Conservation (phyloP, 1,140 invertebrate species). For the Spodoptera litura region DNA sequence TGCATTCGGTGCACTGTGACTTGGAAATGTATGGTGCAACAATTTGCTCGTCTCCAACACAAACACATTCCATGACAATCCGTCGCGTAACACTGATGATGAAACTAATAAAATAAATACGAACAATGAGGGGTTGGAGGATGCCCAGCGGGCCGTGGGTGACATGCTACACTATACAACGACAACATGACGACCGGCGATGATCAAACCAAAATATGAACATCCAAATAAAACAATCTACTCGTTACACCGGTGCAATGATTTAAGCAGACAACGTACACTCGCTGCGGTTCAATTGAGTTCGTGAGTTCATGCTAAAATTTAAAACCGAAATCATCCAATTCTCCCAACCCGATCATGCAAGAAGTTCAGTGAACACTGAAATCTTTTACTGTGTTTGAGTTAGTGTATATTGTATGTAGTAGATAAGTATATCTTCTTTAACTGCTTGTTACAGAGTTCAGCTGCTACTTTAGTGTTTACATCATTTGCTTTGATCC, state of each 20-base stretch:
- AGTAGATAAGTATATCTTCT: too few species aligned
- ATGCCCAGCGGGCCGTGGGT: slow-evolving; percentile 85
- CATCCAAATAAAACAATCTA: slow-evolving; percentile 79
- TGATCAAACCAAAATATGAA: slow-evolving; percentile 79
- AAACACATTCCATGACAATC: slow-evolving; percentile 68
- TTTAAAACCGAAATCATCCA: slow-evolving; percentile 29
- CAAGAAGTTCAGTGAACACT: too few species aligned
- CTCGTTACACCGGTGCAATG: slow-evolving; percentile 80
- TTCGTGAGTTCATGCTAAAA: slow-evolving; percentile 50
- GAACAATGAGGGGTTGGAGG: slow-evolving; percentile 86
- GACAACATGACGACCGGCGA: slow-evolving; percentile 77
- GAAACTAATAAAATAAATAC: slow-evolving; percentile 84
- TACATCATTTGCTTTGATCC: too few species aligned
- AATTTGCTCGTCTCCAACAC: slow-evolving; percentile 63
- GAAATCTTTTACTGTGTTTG: too few species aligned
- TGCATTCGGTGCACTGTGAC: slow-evolving; percentile 59
- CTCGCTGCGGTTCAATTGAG: slow-evolving; percentile 78
- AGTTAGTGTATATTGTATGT: too few species aligned
- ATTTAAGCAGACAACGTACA: slow-evolving; percentile 77
- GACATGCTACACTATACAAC: slow-evolving; percentile 85
- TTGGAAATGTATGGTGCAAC: slow-evolving; percentile 77
- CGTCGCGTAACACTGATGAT: slow-evolving; percentile 73
- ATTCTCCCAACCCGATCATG: slow-evolving; percentile 4
- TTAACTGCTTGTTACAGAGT: too few species aligned
- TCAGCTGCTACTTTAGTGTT: too few species aligned